Evolutionary conservation across 1,140 invertebrate species (phyloP).

Genomic region (Caenorhabditis latens): DNA sequence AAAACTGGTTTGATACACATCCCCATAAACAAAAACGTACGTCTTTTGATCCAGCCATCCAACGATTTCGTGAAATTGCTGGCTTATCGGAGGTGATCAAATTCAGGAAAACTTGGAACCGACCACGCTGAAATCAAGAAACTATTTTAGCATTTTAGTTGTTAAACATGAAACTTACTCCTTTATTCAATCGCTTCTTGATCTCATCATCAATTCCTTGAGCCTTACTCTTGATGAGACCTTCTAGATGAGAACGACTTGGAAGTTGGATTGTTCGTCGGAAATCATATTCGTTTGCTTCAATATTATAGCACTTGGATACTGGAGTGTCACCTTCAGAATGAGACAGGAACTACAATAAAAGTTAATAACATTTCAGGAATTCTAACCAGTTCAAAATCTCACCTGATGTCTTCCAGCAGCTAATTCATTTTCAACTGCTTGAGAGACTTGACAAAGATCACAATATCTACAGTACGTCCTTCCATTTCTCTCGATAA

Average conservation of each 20-base stretch:
- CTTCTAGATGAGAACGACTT: slow-evolving; percentile 71
- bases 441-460: slow-evolving; percentile 70
- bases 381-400: background rate
- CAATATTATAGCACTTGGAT: slow-evolving; percentile 71
- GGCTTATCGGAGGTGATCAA: slow-evolving; percentile 75
- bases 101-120: slow-evolving; percentile 77
- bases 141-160: background rate
- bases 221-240: slow-evolving; percentile 75
- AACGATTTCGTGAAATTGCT: slow-evolving; percentile 71
- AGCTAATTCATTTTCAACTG: slow-evolving; percentile 74
- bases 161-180: slow-evolving; percentile 63
- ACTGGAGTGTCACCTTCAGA: slow-evolving; percentile 39
- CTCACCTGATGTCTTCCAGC: slow-evolving; percentile 70
- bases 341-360: slow-evolving; percentile 39
- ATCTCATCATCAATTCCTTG: slow-evolving; percentile 77
- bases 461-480: slow-evolving; percentile 77
- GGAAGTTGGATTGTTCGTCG: slow-evolving; percentile 73
- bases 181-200: slow-evolving; percentile 76
- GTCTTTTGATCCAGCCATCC: slow-evolving; percentile 76
- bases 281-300: slow-evolving; percentile 74
- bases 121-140: slow-evolving; percentile 71
- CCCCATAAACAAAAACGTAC: slow-evolving; percentile 56
- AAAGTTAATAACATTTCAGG: background rate
- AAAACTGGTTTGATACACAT: background rate
- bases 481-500: slow-evolving; percentile 75